Evolutionary conservation across 2,113 vertebrate genomes (phyloP).

Genomic region (Microtus ochrogaster): DNA sequence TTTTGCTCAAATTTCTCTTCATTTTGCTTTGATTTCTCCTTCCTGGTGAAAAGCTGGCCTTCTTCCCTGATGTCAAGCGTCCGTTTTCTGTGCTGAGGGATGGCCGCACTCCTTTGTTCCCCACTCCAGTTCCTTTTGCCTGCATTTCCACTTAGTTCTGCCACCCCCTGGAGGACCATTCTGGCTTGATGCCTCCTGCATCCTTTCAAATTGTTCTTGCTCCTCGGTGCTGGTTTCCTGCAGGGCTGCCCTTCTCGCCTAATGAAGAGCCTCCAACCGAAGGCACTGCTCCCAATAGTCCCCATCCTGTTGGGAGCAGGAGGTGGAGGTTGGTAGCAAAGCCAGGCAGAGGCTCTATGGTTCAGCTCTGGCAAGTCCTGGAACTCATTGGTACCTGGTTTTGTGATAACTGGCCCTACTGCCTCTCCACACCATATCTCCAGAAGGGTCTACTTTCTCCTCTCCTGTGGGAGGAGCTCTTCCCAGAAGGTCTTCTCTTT

Average conservation of each 20-base stretch:
- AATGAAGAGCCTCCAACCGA: slow-evolving; percentile 73
- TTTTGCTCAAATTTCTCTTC: slow-evolving; percentile 60
- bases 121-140: slow-evolving; percentile 58
- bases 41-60: not conserved
- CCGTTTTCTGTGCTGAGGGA: slow-evolving; percentile 64
- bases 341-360: not conserved
- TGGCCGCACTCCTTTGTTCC: not conserved
- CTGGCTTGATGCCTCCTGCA: slow-evolving; percentile 74
- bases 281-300: slow-evolving; percentile 57
- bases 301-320: slow-evolving; percentile 23
- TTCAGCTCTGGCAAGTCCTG: not conserved
- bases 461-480: not conserved
- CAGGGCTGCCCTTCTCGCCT: slow-evolving; percentile 69
- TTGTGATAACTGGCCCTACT: not conserved
- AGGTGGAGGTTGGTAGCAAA: not conserved
- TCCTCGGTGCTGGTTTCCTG: slow-evolving; percentile 64
- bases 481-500: not conserved
- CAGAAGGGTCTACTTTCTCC: not conserved
- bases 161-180: slow-evolving; percentile 71
- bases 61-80: slow-evolving; percentile 8
- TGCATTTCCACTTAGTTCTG: slow-evolving; percentile 72
- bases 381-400: not conserved
- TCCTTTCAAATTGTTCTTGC: slow-evolving; percentile 77
- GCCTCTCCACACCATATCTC: not conserved
- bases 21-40: slow-evolving; percentile 68